Evolutionary conservation across 2,113 vertebrate genomes (phyloP).

Genomic region (Takifugu bimaculatus): DNA sequence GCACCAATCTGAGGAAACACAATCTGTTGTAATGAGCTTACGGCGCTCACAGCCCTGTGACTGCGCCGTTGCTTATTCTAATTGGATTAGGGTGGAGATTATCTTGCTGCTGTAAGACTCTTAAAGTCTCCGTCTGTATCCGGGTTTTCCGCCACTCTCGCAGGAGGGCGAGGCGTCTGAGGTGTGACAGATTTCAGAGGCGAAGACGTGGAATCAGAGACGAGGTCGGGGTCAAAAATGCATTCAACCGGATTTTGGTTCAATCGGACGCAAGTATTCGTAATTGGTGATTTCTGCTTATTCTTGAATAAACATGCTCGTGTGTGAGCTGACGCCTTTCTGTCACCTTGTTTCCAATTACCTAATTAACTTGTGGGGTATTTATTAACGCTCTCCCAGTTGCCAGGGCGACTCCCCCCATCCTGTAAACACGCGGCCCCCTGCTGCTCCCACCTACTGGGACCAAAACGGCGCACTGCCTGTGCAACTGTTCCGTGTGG

Average conservation of each 20-base stretch:
- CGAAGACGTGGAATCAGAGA: background rate
- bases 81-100: constrained; percentile 64
- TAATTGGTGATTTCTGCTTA: no score
- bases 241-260: no score
- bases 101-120: constrained; percentile 54
- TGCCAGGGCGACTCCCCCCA: no score
- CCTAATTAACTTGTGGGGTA: no score
- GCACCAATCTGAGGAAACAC: constrained; percentile 33
- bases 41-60: constrained; percentile 52
- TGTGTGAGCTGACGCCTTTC: no score
- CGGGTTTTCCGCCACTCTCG: constrained; percentile 2
- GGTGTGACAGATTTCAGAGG: background rate
- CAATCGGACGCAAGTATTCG: no score
- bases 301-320: no score
- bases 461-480: constrained; percentile 8
- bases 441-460: background rate
- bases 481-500: constrained; percentile 1
- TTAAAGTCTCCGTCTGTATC: constrained; percentile 41
- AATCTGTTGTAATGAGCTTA: constrained; percentile 62
- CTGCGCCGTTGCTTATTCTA: constrained; percentile 60
- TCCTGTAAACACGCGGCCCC: constrained; percentile 11
- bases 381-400: no score
- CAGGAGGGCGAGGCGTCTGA: background rate
- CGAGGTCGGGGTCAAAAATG: no score
- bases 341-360: no score